phyloP scores from a whole-genome alignment of 1,140 invertebrate genomes.

The Anastrepha obliqua region DNA sequence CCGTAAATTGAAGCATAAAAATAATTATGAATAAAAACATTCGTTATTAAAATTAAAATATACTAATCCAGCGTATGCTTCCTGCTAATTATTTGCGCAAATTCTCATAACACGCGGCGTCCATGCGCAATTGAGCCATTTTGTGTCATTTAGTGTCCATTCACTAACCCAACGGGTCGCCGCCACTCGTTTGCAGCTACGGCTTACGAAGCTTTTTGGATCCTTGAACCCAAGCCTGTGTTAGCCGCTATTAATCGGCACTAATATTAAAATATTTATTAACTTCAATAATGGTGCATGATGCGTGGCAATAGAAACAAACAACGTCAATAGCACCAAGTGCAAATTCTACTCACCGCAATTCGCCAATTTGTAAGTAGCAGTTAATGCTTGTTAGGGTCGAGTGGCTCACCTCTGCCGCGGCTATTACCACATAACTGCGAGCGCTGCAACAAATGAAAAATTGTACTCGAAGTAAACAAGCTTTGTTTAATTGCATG shows the following conservation, averaged over 20 bases:
- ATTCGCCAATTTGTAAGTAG: background rate
- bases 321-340: background rate
- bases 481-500: background rate
- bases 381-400: constrained; percentile 26
- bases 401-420: constrained; percentile 10
- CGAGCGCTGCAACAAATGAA: background rate
- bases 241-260: background rate
- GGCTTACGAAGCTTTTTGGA: background rate
- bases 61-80: background rate
- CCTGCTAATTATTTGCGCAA: constrained; percentile 22
- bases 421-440: background rate
- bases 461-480: background rate
- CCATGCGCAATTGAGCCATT: background rate
- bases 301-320: background rate
- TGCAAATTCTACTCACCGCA: background rate
- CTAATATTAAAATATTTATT: constrained; percentile 49
- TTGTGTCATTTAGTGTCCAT: background rate
- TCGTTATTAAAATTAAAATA: background rate
- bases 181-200: background rate
- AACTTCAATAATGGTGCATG: background rate
- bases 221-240: constrained; percentile 20
- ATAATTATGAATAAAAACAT: background rate
- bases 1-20: constrained; percentile 17
- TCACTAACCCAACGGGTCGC: background rate
- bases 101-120: background rate